A percentile compares a stretch with the other conserved stretches of the same genome.
phyloP scores from a whole-genome alignment of 2,888 invertebrate genomes.

The Melinopterus prodromus region DNA sequence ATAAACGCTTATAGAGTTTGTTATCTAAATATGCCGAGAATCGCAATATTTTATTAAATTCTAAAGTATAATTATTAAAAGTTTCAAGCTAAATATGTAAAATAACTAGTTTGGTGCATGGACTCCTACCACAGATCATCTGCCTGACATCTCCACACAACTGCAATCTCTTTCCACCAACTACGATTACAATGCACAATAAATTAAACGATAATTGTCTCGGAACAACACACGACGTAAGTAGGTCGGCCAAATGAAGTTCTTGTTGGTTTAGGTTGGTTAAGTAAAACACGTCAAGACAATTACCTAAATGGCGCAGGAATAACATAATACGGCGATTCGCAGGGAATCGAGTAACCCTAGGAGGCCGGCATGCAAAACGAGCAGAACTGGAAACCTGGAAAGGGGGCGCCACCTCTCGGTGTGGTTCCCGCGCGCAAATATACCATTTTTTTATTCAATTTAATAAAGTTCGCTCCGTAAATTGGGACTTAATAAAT shows the following conservation, averaged over 20 bases:
- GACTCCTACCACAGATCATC: too few species aligned
- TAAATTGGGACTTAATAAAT: background rate
- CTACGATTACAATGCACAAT: background rate
- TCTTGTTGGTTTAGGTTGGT: background rate
- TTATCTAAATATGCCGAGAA: too few species aligned
- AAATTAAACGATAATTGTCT: background rate
- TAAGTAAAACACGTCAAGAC: background rate
- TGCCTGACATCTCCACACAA: too few species aligned
- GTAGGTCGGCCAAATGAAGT: background rate
- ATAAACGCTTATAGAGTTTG: too few species aligned
- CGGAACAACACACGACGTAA: background rate
- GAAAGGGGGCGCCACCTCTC: background rate
- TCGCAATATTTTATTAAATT: too few species aligned
- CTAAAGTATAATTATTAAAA: too few species aligned
- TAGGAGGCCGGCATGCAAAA: background rate
- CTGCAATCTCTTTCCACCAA: background rate
- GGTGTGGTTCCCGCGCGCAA: background rate
- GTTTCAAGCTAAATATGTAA: too few species aligned
- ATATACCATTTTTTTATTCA: constrained; percentile 4
- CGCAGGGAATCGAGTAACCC: background rate
- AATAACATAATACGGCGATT: background rate
- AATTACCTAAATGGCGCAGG: background rate
- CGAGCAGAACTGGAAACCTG: background rate
- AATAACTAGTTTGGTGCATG: too few species aligned
- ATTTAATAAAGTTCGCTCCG: background rate